Evolutionary conservation across 2,888 invertebrate species (phyloP).

Genomic region (Conomelus anceps): DNA sequence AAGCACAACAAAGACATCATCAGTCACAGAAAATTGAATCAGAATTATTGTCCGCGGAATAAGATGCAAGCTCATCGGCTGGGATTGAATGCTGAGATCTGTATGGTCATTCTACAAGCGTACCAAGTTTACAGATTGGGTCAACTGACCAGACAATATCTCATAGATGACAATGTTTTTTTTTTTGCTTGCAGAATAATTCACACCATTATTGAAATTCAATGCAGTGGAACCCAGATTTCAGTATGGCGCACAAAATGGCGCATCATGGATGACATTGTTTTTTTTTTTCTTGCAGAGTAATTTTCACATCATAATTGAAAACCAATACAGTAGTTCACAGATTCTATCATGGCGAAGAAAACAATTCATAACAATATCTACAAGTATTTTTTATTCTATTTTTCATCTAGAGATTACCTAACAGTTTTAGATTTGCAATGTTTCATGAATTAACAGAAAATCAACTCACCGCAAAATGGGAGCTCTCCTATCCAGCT

Average conservation of each 20-base stretch:
- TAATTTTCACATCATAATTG: not conserved
- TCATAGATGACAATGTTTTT: not conserved
- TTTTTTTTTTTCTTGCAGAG: not conserved
- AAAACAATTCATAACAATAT: not conserved
- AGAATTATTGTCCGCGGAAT: not conserved
- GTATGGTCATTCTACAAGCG: not conserved
- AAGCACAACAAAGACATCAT: not conserved
- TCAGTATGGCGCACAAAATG: not conserved
- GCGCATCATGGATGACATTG: not conserved
- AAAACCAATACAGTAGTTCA: not conserved
- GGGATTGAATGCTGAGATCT: not conserved
- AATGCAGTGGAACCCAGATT: not conserved
- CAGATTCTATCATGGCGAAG: not conserved
- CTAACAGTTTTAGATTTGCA: not conserved
- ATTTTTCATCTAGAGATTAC: not conserved
- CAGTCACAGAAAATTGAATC: not conserved
- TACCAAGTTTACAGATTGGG: not conserved
- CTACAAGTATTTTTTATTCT: not conserved
- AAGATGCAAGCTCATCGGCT: not conserved
- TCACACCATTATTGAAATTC: not conserved
- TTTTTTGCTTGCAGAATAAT: not conserved
- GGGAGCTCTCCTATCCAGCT: slow-evolving; percentile 76
- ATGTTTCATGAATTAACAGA: not conserved
- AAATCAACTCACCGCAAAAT: slow-evolving; percentile 64
- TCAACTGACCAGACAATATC: no score